A percentile compares a stretch with the other conserved stretches of the same genome.
Conservation (phyloP, 2,888 invertebrate species). For the Melanotus villosus region DNA sequence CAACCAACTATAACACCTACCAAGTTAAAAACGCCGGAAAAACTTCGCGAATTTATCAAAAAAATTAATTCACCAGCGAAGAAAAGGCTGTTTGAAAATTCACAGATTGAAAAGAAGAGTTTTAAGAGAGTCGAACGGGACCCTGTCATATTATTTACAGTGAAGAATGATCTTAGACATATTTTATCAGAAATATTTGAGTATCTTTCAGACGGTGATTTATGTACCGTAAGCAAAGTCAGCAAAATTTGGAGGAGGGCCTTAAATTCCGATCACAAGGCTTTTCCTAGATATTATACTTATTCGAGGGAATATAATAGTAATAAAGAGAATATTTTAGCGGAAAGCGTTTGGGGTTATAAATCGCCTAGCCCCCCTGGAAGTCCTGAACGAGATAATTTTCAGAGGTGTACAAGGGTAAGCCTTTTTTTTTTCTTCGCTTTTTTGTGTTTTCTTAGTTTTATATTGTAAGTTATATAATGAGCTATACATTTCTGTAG, state of each 20-base stretch:
- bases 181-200: conserved; percentile 59
- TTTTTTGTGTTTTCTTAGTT: no score
- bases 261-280: conserved; percentile 30
- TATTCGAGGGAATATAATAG: conserved; percentile 34
- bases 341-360: background rate
- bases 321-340: conserved; percentile 54
- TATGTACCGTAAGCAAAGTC: conserved; percentile 60
- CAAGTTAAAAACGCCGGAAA: conserved; percentile 53
- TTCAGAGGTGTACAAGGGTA: conserved; percentile 42
- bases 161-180: conserved; percentile 52
- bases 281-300: conserved; percentile 30
- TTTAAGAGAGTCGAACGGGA: conserved; percentile 45
- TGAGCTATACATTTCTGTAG: no score
- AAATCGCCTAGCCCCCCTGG: conserved; percentile 17
- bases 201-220: conserved; percentile 60
- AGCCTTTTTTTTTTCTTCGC: background rate
- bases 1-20: conserved; percentile 40
- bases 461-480: no score
- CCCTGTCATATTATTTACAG: conserved; percentile 37
- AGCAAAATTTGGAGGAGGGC: conserved; percentile 53
- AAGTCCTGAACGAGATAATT: conserved; percentile 38
- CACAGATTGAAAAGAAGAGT: background rate
- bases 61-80: conserved; percentile 57
- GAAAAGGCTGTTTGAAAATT: conserved; percentile 56
- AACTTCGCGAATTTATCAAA: conserved; percentile 49